A percentile compares a stretch with the other conserved stretches of the same genome.
These are phyloP conservation scores for Caenorhabditis sulstoni DNA, from an alignment of 2,888 invertebrate genomes.

Conservation along the genomic window DNA sequence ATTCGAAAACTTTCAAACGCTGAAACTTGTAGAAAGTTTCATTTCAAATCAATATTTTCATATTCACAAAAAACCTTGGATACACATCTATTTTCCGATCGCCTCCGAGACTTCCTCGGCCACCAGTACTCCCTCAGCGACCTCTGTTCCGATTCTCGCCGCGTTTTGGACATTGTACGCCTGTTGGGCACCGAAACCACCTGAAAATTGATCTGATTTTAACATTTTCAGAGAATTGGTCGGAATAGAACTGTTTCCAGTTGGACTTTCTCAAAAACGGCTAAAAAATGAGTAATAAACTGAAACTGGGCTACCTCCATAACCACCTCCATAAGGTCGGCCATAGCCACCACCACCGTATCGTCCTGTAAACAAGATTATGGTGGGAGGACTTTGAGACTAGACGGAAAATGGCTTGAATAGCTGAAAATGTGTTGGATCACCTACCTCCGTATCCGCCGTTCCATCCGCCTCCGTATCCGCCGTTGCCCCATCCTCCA, in stretches of 20 bases:
- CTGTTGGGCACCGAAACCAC: slow-evolving; percentile 34
- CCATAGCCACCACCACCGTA: slow-evolving; percentile 24
- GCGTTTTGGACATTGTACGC: slow-evolving; percentile 42
- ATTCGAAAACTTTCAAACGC: no score
- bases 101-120: slow-evolving; percentile 42
- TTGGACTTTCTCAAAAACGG: no score
- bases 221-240: not conserved
- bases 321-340: slow-evolving; percentile 11
- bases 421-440: not conserved
- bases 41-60: no score
- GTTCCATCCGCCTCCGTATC: slow-evolving; percentile 24
- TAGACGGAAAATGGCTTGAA: no score
- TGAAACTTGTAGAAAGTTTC: no score
- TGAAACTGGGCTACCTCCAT: slow-evolving; percentile 8
- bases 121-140: slow-evolving; percentile 40
- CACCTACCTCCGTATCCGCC: not conserved
- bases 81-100: not conserved
- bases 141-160: slow-evolving; percentile 44
- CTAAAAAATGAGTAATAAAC: no score
- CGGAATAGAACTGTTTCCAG: no score
- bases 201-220: slow-evolving; percentile 15
- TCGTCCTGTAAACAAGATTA: not conserved
- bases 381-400: no score
- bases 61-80: no score
- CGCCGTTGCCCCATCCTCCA: slow-evolving; percentile 5